phyloP scores from a whole-genome alignment of 2,113 vertebrate species.

The Coregonus clupeaformis region DNA sequence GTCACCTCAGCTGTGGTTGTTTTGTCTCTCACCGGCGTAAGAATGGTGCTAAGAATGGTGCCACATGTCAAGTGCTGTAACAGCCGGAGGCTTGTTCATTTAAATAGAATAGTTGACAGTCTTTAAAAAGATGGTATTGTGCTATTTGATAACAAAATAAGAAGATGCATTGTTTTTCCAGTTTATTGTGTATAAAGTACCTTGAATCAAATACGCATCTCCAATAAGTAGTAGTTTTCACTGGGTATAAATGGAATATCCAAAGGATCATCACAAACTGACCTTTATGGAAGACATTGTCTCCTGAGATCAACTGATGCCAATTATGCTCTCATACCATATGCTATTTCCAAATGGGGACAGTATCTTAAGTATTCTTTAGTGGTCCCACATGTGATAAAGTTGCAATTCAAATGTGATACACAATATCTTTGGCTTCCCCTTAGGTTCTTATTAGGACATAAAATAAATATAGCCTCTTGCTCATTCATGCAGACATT shows the following conservation, averaged over 20 bases:
- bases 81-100: too few relatives aligned
- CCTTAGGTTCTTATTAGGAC: conserved; percentile 67
- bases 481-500: conserved; percentile 33
- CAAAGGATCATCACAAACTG: neutral
- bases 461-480: conserved; percentile 69
- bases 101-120: too few relatives aligned
- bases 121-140: too few relatives aligned
- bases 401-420: conserved; percentile 64
- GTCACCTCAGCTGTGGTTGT: too few relatives aligned
- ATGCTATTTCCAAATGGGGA: conserved; percentile 34
- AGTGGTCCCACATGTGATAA: conserved; percentile 54
- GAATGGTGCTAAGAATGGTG: too few relatives aligned
- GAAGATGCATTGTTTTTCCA: too few relatives aligned
- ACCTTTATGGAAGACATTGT: conserved; percentile 37
- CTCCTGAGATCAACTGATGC: conserved; percentile 30
- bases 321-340: conserved; percentile 55
- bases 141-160: too few relatives aligned
- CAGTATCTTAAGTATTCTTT: conserved; percentile 51
- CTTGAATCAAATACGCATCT: neutral
- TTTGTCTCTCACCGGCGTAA: too few relatives aligned
- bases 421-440: conserved; percentile 62
- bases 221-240: too few relatives aligned
- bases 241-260: too few relatives aligned
- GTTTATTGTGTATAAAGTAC: too few relatives aligned
- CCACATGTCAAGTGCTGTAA: too few relatives aligned